Conservation (phyloP, 2,797 vertebrate species). For the Sebastes cheni region DNA sequence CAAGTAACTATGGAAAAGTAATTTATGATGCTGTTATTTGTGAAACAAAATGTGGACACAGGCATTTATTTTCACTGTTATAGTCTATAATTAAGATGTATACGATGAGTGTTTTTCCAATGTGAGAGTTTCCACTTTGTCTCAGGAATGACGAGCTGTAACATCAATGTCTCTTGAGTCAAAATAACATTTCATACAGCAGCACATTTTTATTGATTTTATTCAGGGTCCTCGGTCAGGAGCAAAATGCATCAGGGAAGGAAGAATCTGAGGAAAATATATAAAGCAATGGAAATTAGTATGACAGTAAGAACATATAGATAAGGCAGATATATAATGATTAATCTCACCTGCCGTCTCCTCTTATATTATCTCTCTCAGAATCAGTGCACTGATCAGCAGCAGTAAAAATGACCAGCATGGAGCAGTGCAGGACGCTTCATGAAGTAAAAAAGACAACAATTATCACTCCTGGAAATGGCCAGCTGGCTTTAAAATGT, state of each 20-base stretch:
- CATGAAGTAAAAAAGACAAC: background rate
- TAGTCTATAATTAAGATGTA: background rate
- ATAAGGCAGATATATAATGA: background rate
- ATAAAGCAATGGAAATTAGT: background rate
- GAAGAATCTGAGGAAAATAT: conserved; percentile 7
- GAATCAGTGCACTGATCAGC: conserved; percentile 25
- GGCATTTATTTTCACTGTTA: background rate
- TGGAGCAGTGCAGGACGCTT: conserved; percentile 62
- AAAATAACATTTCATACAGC: background rate
- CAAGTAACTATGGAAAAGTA: background rate
- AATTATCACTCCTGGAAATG: background rate
- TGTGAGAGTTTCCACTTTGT: background rate
- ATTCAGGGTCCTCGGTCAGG: background rate
- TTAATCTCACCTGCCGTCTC: conserved; percentile 8
- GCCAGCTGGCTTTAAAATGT: background rate
- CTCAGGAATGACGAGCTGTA: background rate
- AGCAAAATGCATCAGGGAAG: background rate
- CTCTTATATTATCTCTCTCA: conserved; percentile 11
- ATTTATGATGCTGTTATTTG: background rate
- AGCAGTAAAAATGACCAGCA: conserved; percentile 50
- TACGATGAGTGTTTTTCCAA: background rate
- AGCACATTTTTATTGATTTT: background rate
- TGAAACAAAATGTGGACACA: background rate
- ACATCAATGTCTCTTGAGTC: background rate
- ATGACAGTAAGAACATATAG: background rate